These are phyloP conservation scores for Bolinopsis microptera DNA, from an alignment of 37 sponge, comb jelly and placozoan species.

Conservation along the genomic window DNA sequence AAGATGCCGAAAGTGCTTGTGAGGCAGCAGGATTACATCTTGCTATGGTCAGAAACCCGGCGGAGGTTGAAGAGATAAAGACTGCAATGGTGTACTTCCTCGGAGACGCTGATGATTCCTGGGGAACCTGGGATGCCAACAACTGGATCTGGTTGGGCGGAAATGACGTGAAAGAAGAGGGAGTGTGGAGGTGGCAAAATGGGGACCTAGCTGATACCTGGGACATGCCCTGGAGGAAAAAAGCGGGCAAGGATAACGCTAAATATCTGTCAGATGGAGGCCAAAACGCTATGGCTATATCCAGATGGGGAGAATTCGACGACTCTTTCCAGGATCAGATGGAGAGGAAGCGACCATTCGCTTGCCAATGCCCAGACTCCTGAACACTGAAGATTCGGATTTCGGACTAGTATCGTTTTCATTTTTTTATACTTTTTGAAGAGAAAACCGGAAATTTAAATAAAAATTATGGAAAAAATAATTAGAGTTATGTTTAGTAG, in stretches of 20 bases:
- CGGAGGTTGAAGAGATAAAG: conserved; percentile 24
- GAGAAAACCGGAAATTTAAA: too few species aligned
- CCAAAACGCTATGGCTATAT: not conserved
- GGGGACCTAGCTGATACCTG: not conserved
- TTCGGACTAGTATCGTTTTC: too few species aligned
- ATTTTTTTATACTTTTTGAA: too few species aligned
- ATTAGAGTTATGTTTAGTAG: too few species aligned
- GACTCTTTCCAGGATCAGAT: not conserved
- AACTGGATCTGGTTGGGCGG: conserved; percentile 62
- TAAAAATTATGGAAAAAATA: too few species aligned
- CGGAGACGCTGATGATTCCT: not conserved
- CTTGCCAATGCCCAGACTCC: conserved; percentile 56
- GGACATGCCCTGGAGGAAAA: not conserved
- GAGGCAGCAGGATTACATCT: not conserved
- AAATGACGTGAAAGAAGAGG: conserved; percentile 25
- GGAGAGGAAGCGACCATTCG: conserved; percentile 32
- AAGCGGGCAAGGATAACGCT: conserved; percentile 22
- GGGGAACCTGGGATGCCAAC: not conserved
- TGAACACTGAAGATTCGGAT: too few species aligned
- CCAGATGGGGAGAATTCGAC: conserved; percentile 56
- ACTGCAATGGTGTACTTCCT: conserved; percentile 44
- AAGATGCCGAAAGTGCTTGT: not conserved
- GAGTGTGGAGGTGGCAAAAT: not conserved
- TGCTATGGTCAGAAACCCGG: not conserved
- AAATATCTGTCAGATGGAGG: not conserved